Evolutionary conservation across 2,888 invertebrate genomes (phyloP), one percentile per base, ranked within the genome.

Genomic region (Cetonia aurata): DNA sequence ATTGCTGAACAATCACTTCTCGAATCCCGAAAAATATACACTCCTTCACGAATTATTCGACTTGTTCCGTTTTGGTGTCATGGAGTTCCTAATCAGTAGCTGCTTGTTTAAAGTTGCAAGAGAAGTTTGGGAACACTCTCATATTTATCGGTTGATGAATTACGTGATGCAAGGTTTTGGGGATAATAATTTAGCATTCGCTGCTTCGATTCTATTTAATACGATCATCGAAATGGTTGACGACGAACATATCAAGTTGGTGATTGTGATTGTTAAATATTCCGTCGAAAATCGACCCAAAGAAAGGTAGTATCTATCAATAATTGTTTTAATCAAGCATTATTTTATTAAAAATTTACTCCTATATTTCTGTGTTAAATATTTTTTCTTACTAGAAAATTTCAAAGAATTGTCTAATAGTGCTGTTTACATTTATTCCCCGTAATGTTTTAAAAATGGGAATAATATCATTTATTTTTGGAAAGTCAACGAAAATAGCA

Each of bases 171-270:
- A 13, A 31, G 62, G 62, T 6, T 62, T 62, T 17, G 31, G 50
- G 15, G 50, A 62, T 62, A 62, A 50, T 37, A 62, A 50, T 50
- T 50, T 62, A 9, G 62, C 62, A 9, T 62, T 50, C 9, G 48
- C 48, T 48, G 62, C 62, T 33, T 48, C 62, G 10, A 50, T 33
- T 10, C 48, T 62, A n/a, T 62, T 62, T 50, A 19, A 62, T 2
- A 50, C 50, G 0, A 12, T 62, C 1, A 25, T 62, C n/a, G 31
- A 62, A 17, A 12, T 37, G 4, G 48, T 37, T 3, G 50, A 62
- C 10, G 31, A 10, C 10, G 33, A 48, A 6, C 33, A 33, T 44
- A 10, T 37, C 33, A 13, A 9, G 9, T 50, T 8, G 10, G 15
- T 62, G 31, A 10, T 33, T 17, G 1, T 6, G 1, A 17, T 19